Conservation (phyloP, 1,140 invertebrate species). For the Macrobrachium rosenbergii region DNA sequence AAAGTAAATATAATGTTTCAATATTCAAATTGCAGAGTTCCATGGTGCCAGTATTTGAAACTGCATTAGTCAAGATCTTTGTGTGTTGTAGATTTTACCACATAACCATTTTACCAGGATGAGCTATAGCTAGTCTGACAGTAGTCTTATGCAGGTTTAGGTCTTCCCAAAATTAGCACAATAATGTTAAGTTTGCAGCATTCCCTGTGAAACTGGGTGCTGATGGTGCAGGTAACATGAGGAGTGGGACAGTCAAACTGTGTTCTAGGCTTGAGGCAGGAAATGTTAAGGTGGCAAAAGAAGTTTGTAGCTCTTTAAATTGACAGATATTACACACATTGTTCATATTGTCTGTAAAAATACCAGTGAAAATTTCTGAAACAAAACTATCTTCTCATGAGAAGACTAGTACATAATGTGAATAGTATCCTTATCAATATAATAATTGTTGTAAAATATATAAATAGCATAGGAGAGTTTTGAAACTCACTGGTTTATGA, state of each 20-base stretch:
- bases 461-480: constrained; percentile 3
- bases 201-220: background rate
- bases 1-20: too few relatives aligned
- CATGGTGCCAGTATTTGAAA: too few relatives aligned
- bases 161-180: constrained; percentile 61
- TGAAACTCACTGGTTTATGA: background rate
- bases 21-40: too few relatives aligned
- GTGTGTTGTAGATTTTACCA: too few relatives aligned
- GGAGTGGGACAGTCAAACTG: constrained; percentile 11
- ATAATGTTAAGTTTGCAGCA: constrained; percentile 44
- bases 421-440: constrained; percentile 8
- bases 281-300: constrained; percentile 1
- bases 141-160: constrained; percentile 58
- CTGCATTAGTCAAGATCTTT: too few relatives aligned
- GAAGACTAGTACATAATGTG: background rate
- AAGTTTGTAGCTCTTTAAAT: background rate
- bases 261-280: background rate
- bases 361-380: constrained; percentile 8
- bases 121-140: constrained; percentile 47
- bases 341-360: background rate
- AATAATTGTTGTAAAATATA: constrained; percentile 6
- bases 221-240: background rate
- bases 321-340: background rate
- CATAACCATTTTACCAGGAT: constrained; percentile 18
- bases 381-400: too few relatives aligned